Evolutionary conservation across 2,888 invertebrate genomes (phyloP).

Genomic region (Gerris lacustris): DNA sequence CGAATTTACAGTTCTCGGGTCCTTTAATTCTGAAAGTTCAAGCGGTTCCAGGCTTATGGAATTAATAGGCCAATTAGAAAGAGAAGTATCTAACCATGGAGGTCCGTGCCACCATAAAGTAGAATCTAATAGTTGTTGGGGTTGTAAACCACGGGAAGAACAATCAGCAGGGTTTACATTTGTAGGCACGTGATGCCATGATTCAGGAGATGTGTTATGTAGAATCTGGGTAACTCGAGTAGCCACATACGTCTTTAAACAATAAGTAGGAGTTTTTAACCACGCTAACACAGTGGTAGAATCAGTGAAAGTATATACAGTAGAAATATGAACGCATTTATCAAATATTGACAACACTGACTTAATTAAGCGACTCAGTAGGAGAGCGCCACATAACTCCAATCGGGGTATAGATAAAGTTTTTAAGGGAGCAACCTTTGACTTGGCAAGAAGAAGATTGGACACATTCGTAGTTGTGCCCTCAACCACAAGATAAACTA

Average conservation of each 20-base stretch:
- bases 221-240: slow-evolving; percentile 32
- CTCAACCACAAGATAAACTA: neutral
- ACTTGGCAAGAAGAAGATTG: neutral
- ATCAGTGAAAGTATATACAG: neutral
- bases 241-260: slow-evolving; percentile 18
- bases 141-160: neutral
- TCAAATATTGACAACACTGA: neutral
- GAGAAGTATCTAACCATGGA: neutral
- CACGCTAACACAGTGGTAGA: neutral
- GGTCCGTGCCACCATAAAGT: neutral
- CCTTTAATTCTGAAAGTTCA: neutral
- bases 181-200: slow-evolving; percentile 33
- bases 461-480: neutral
- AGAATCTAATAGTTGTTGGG: neutral
- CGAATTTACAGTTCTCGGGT: neutral
- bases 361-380: neutral
- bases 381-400: neutral
- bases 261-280: neutral
- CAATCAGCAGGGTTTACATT: slow-evolving; percentile 32
- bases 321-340: neutral
- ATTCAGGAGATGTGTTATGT: slow-evolving; percentile 16
- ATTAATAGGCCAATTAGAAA: neutral
- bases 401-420: neutral
- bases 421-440: neutral
- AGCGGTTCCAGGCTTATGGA: neutral